Percentiles rank a stretch among this genome's conserved stretches.
phyloP scores from a whole-genome alignment of 2,888 invertebrate species.

The Anodontia alba region DNA sequence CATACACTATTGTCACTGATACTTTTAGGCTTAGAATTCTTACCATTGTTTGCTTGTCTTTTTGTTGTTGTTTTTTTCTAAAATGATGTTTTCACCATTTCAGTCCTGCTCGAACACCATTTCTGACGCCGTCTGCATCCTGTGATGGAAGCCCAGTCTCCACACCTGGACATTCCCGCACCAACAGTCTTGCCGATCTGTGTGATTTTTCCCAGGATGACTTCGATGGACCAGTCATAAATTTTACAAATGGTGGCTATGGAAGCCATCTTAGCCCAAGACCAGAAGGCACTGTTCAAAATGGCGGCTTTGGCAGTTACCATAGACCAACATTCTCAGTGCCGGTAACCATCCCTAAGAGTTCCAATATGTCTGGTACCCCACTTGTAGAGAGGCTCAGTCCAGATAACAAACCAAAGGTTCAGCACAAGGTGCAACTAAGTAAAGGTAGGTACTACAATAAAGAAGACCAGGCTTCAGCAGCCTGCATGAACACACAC shows the following conservation, averaged over 20 bases:
- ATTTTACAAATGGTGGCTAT: conserved; percentile 12
- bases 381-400: conserved; percentile 50
- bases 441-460: conserved; percentile 64
- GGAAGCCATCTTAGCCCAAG: conserved; percentile 12
- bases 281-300: background rate
- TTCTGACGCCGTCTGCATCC: conserved; percentile 70
- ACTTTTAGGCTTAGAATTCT: too few relatives aligned
- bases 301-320: conserved; percentile 10
- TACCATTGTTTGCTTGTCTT: too few relatives aligned
- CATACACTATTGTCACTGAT: too few relatives aligned
- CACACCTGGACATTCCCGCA: conserved; percentile 75
- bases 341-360: conserved; percentile 51
- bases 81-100: background rate
- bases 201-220: conserved; percentile 53
- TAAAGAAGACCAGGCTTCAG: too few relatives aligned
- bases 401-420: conserved; percentile 56
- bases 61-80: too few relatives aligned
- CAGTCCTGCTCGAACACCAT: conserved; percentile 71
- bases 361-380: conserved; percentile 19
- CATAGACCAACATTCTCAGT: conserved; percentile 59
- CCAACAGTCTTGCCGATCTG: conserved; percentile 71
- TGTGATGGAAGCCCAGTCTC: conserved; percentile 79
- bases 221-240: conserved; percentile 17
- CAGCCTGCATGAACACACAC: too few relatives aligned
- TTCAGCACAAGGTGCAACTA: conserved; percentile 66